Percentiles rank a stretch among this genome's conserved stretches.
These are phyloP conservation scores for Adoxophyes honmai DNA, from an alignment of 1,140 invertebrate species.

Conservation along the genomic window DNA sequence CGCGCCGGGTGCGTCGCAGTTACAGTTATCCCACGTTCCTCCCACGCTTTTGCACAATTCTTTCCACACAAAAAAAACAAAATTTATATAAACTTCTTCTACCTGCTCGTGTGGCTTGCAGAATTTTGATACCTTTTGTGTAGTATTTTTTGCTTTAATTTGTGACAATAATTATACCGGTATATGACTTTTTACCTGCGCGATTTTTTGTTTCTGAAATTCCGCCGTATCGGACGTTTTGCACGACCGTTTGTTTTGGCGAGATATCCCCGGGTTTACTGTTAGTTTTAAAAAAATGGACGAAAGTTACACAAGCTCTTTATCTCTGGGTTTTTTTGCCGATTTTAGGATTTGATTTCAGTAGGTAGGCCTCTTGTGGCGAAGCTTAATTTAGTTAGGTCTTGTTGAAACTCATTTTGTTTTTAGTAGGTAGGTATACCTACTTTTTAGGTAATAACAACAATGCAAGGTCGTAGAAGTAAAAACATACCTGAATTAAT, in stretches of 20 bases:
- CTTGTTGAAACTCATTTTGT: too few relatives aligned
- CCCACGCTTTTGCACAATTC: slow-evolving; percentile 73
- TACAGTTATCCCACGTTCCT: slow-evolving; percentile 66
- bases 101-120: slow-evolving; percentile 77
- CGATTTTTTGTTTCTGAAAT: slow-evolving; percentile 46
- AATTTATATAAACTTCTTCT: slow-evolving; percentile 57
- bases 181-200: slow-evolving; percentile 76
- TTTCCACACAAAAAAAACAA: slow-evolving; percentile 50
- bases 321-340: not conserved
- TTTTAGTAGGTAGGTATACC: too few relatives aligned
- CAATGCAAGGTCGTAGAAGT: too few relatives aligned
- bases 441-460: too few relatives aligned
- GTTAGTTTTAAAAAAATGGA: slow-evolving; percentile 39
- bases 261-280: slow-evolving; percentile 41
- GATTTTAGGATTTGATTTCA: not conserved
- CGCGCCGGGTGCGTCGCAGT: slow-evolving; percentile 32
- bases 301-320: not conserved
- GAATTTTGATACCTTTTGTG: slow-evolving; percentile 75
- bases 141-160: slow-evolving; percentile 73
- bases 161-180: slow-evolving; percentile 74
- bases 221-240: slow-evolving; percentile 51
- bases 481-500: too few relatives aligned
- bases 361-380: not conserved
- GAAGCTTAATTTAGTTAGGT: not conserved
- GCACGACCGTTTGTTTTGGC: slow-evolving; percentile 64